Base-by-base conservation (phyloP, 2,797 vertebrate species). In the Clarias platycephalus region DNA sequence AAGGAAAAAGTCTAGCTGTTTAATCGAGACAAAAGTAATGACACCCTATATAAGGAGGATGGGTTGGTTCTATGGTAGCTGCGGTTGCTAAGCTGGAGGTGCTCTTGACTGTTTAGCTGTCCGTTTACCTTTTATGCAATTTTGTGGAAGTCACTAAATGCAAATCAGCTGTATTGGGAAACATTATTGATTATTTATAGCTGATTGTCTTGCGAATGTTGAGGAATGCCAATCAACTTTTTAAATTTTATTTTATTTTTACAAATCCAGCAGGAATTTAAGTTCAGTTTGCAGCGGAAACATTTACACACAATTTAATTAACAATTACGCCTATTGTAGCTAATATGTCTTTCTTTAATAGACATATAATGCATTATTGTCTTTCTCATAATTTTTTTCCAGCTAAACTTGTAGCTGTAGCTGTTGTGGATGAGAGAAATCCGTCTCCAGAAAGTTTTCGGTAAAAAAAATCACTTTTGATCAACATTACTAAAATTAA, bases 361-460 rank as follows among this genome's bases (percentile, higher is more conserved):
- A 53, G 12, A 53, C 13, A 1, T 53, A 53, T 62, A 5, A 1
- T 60, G 4, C 28, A n/a, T 62, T n/a, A n/a, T 62, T 40, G 37
- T 77, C 8, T 76, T 12, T 22, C 22, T 75, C 28, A 34, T 22
- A 12, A 12, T 68, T 75, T 13, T 44, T 81, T 76, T 15, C 6
- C 92, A 99, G 98, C 95, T 90, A 98, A 98, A 91, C 94, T 98
- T 88, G 95, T 99, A 88, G 93, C 94, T 86, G 90, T 99, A 84
- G 97, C 95, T 44, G 87, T 99, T 88, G 94, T 98, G 91, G 96
- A 97, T 91, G 95, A 97, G 84, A 96, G 92, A 88, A 95, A 93
- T 44, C 91, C 89, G 64, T 94, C 95, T 84, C 75, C 93, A 80
- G 92, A 96, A 53, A 95, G 97, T 90, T 92, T 92, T 84, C 96